These are phyloP conservation scores for Zonitis immaculata DNA, from an alignment of 2,888 invertebrate species.

Conservation along the genomic window DNA sequence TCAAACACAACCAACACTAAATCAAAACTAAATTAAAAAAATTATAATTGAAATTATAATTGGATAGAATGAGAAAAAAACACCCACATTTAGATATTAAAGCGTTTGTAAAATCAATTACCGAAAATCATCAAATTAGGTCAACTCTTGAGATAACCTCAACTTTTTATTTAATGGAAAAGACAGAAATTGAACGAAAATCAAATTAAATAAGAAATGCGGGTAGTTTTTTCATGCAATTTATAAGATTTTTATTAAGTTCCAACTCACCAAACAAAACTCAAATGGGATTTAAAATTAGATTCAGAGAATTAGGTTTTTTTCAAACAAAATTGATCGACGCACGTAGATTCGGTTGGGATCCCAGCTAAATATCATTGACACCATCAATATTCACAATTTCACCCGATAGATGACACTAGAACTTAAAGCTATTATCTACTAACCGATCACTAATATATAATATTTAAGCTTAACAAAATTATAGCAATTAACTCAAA, in stretches of 20 bases:
- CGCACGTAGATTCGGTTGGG: no score
- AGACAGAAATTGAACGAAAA: background rate
- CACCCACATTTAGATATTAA: background rate
- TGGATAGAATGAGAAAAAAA: background rate
- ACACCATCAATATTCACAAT: no score
- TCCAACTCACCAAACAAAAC: background rate
- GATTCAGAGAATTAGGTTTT: no score
- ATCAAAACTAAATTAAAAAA: background rate
- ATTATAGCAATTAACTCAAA: no score
- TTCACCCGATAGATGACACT: no score
- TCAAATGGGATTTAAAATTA: background rate
- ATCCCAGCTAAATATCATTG: no score
- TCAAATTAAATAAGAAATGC: background rate
- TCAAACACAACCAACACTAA: background rate
- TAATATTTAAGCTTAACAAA: no score
- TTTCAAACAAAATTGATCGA: no score
- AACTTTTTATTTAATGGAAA: background rate
- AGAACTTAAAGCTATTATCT: no score
- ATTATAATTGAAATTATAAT: background rate
- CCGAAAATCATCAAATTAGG: background rate
- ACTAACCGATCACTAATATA: no score
- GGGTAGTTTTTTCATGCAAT: background rate
- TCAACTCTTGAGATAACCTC: background rate
- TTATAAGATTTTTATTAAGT: background rate
- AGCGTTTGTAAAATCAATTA: background rate